Percentiles rank a stretch among this genome's conserved stretches.
These are phyloP conservation scores for Hippocampus zosterae DNA, from an alignment of 2,113 vertebrate species.

Conservation along the genomic window DNA sequence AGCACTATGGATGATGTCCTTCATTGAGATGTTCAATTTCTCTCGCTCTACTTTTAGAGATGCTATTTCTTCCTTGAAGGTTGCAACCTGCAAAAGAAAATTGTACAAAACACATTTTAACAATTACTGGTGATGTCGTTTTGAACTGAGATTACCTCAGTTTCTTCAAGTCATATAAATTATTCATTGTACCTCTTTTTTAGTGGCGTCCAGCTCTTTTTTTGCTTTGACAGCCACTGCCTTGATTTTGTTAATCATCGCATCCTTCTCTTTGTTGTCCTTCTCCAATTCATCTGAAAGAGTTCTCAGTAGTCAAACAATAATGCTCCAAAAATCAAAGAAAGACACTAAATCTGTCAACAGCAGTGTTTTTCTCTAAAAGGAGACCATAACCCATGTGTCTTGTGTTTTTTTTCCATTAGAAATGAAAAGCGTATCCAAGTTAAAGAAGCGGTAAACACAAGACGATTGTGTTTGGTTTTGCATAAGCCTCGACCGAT, in stretches of 20 bases:
- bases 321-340: background rate
- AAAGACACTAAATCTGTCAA: background rate
- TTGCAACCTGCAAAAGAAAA: slow-evolving; percentile 63
- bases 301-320: background rate
- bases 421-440: background rate
- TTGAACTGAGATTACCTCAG: background rate
- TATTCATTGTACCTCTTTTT: slow-evolving; percentile 80
- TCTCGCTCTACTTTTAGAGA: slow-evolving; percentile 77
- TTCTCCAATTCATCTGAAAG: slow-evolving; percentile 62
- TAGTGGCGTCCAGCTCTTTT: slow-evolving; percentile 86
- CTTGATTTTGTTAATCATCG: slow-evolving; percentile 91
- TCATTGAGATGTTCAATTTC: slow-evolving; percentile 81
- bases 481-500: background rate
- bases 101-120: background rate
- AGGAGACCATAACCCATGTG: no score
- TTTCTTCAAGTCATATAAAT: background rate
- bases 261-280: slow-evolving; percentile 79
- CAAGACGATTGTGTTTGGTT: background rate
- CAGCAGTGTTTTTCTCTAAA: background rate
- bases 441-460: background rate
- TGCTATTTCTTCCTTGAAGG: slow-evolving; percentile 80
- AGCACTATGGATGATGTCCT: slow-evolving; percentile 88
- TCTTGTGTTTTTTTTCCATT: background rate
- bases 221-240: slow-evolving; percentile 92
- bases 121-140: background rate